These are phyloP conservation scores for Timema cristinae DNA, from an alignment of 2,888 invertebrate genomes.

Conservation along the genomic window DNA sequence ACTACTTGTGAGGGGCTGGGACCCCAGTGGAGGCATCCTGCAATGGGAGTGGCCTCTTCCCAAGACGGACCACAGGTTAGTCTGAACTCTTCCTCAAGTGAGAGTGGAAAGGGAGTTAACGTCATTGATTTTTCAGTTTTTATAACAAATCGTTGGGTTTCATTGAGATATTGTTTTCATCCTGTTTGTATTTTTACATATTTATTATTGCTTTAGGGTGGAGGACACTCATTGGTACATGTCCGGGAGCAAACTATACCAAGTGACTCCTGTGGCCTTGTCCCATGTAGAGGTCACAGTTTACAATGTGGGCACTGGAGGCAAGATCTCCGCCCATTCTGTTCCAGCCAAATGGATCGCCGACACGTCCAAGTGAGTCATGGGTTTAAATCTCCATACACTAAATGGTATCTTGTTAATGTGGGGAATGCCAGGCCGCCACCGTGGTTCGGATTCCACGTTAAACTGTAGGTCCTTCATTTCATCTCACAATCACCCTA, in stretches of 20 bases:
- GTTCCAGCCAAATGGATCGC: constrained; percentile 60
- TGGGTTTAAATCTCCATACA: constrained; percentile 24
- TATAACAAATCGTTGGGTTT: no score
- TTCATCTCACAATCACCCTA: no score
- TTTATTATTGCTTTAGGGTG: no score
- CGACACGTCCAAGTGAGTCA: constrained; percentile 40
- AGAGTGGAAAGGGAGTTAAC: no score
- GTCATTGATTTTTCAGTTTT: no score
- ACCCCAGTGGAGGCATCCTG: constrained; percentile 60
- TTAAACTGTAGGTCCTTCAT: no score
- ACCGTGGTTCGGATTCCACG: no score
- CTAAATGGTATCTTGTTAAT: no score
- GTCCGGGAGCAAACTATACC: constrained; percentile 55
- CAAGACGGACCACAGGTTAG: not conserved
- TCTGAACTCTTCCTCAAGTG: no score
- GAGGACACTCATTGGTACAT: constrained; percentile 50
- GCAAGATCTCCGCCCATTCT: constrained; percentile 52
- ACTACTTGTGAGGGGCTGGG: constrained; percentile 70
- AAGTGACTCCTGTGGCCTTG: constrained; percentile 56
- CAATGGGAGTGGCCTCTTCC: constrained; percentile 41
- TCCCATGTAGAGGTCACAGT: constrained; percentile 63
- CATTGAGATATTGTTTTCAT: no score
- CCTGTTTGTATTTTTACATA: no score
- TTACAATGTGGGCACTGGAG: constrained; percentile 59
- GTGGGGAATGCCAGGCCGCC: no score